A percentile compares a stretch with the other conserved stretches of the same genome.
Conservation (phyloP, 2,797 vertebrate species). For the Myotis planiceps region DNA sequence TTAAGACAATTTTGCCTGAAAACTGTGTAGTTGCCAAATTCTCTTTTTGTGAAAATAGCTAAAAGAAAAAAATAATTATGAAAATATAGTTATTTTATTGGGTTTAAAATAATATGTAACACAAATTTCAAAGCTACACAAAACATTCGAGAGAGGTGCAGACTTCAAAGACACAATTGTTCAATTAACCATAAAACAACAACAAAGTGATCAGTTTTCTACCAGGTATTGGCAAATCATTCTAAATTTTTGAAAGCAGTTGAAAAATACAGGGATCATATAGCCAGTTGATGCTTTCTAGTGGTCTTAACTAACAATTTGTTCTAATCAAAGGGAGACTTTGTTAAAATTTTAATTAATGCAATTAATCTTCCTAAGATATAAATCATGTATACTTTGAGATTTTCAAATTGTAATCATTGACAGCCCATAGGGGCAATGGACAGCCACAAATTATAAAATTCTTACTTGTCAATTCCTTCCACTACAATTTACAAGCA, state of each 20-base stretch:
- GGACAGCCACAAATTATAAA: slow-evolving; percentile 12
- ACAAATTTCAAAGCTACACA: slow-evolving; percentile 24
- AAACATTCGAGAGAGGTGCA: not conserved
- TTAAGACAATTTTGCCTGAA: not conserved
- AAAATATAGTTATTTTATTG: not conserved
- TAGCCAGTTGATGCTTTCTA: not conserved
- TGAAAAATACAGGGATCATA: slow-evolving; percentile 4
- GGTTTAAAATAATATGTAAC: slow-evolving; percentile 12
- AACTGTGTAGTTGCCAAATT: slow-evolving; percentile 11
- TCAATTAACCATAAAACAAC: slow-evolving; percentile 33
- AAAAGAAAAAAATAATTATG: slow-evolving; percentile 28
- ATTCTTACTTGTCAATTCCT: slow-evolving; percentile 14
- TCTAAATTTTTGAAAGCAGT: not conserved
- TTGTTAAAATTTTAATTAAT: slow-evolving; percentile 60
- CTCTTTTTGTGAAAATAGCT: slow-evolving; percentile 42
- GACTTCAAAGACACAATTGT: slow-evolving; percentile 32
- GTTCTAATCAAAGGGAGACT: slow-evolving; percentile 46
- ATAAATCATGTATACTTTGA: slow-evolving; percentile 38
- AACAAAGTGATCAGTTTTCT: slow-evolving; percentile 32
- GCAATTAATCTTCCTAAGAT: slow-evolving; percentile 46
- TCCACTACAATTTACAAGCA: slow-evolving; percentile 33
- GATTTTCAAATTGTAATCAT: slow-evolving; percentile 43
- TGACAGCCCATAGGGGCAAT: not conserved
- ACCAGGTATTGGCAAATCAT: not conserved
- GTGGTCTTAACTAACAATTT: slow-evolving; percentile 39